Evolutionary conservation across 2,888 invertebrate species (phyloP).

Genomic region (Cyclophora albipunctata): DNA sequence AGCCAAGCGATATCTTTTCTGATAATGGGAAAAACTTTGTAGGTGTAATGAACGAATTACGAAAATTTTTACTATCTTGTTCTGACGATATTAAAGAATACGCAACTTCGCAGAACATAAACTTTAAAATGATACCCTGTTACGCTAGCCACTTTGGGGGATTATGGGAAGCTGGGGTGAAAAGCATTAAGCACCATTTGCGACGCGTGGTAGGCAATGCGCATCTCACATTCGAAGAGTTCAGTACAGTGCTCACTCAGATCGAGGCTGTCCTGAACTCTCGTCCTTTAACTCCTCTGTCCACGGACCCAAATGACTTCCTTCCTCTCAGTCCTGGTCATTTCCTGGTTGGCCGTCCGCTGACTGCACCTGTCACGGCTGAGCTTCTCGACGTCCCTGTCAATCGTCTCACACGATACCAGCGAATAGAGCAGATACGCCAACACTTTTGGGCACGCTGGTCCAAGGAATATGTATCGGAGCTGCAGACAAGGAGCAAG

Average conservation of each 20-base stretch:
- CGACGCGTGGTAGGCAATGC: conserved; percentile 6
- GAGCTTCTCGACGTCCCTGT: too few species aligned
- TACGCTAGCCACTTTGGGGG: conserved; percentile 12
- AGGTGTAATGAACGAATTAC: too few species aligned
- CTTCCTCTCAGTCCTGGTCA: conserved; percentile 17
- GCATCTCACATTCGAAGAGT: conserved; percentile 3
- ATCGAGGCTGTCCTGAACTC: conserved; percentile 19
- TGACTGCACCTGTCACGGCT: neutral
- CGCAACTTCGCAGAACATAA: too few species aligned
- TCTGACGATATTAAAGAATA: too few species aligned
- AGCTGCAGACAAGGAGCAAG: too few species aligned
- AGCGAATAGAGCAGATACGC: too few species aligned
- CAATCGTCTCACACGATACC: too few species aligned
- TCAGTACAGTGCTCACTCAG: conserved; percentile 13
- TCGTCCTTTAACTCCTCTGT: conserved; percentile 21
- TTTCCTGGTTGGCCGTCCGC: conserved; percentile 19
- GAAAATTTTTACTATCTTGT: too few species aligned
- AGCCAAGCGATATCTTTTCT: too few species aligned
- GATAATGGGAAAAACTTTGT: too few species aligned
- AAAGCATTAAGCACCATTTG: conserved; percentile 16
- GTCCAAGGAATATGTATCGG: too few species aligned
- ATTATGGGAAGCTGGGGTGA: conserved; percentile 19
- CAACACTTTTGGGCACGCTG: too few species aligned
- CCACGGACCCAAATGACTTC: conserved; percentile 15
- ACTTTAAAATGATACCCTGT: neutral